These are phyloP conservation scores for Diaperis boleti DNA, from an alignment of 2,888 invertebrate species.

Conservation along the genomic window DNA sequence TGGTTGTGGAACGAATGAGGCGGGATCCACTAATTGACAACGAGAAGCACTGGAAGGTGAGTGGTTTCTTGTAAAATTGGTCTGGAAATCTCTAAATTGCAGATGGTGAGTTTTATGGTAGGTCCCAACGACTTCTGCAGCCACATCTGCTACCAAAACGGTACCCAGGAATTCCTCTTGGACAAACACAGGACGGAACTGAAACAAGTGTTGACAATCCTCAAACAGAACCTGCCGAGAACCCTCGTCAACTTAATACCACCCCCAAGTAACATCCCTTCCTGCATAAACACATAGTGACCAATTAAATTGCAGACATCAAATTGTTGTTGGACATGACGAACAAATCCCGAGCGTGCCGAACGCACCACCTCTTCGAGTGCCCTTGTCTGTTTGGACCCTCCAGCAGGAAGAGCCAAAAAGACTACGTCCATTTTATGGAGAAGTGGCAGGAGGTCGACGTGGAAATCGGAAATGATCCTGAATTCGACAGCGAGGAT, in stretches of 20 bases:
- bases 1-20: slow-evolving; percentile 1
- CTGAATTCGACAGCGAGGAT: slow-evolving; percentile 68
- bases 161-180: slow-evolving; percentile 63
- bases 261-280: slow-evolving; percentile 69
- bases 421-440: slow-evolving; percentile 61
- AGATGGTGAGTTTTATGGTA: slow-evolving; percentile 71
- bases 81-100: not conserved
- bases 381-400: slow-evolving; percentile 72
- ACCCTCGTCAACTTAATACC: slow-evolving; percentile 71
- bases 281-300: too few species aligned
- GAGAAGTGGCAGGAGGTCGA: slow-evolving; percentile 70
- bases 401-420: slow-evolving; percentile 45
- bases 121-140: slow-evolving; percentile 75
- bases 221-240: slow-evolving; percentile 72
- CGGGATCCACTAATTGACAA: not conserved
- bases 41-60: slow-evolving; percentile 2
- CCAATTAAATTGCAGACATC: slow-evolving; percentile 59
- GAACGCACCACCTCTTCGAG: slow-evolving; percentile 65
- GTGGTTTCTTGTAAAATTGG: not conserved
- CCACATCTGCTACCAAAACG: slow-evolving; percentile 68
- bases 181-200: slow-evolving; percentile 68
- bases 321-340: slow-evolving; percentile 62
- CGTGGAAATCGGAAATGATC: slow-evolving; percentile 65
- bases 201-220: slow-evolving; percentile 66
- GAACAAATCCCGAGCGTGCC: slow-evolving; percentile 63